Evolutionary conservation across 2,113 vertebrate genomes (phyloP).

Genomic region (Engraulis encrasicolus): DNA sequence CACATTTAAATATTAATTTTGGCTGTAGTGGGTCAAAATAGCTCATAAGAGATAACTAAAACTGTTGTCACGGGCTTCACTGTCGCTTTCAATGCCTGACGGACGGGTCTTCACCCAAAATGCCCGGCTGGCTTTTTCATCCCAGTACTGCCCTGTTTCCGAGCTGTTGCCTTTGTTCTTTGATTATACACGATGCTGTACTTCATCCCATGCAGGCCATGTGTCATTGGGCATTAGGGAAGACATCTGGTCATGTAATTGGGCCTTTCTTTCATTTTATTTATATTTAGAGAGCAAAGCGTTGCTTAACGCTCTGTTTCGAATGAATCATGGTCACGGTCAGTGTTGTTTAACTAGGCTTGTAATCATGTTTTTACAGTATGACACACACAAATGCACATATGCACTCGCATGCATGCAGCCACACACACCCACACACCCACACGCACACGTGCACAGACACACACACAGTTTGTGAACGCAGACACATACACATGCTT

Average conservation of each 20-base stretch:
- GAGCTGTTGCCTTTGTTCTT: slow-evolving; percentile 8
- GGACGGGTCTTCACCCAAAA: too few relatives aligned
- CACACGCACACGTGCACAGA: slow-evolving; percentile 21
- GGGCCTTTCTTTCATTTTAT: too few relatives aligned
- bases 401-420: too few relatives aligned
- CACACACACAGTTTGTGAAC: background rate
- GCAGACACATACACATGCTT: slow-evolving; percentile 12
- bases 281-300: background rate
- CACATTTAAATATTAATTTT: too few relatives aligned
- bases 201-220: background rate
- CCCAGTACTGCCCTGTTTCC: too few relatives aligned
- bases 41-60: too few relatives aligned
- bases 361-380: background rate
- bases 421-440: slow-evolving; percentile 26
- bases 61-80: too few relatives aligned
- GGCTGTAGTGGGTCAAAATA: too few relatives aligned
- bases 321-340: background rate
- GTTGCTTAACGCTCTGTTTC: background rate
- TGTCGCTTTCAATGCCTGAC: too few relatives aligned
- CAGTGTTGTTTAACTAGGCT: background rate
- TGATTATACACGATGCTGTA: too few relatives aligned
- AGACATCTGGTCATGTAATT: slow-evolving; percentile 29
- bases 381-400: too few relatives aligned
- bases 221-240: slow-evolving; percentile 30
- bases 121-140: too few relatives aligned